A percentile compares a stretch with the other conserved stretches of the same genome.
Evolutionary conservation across 2,888 invertebrate species (phyloP).

Genomic region (Melieria omissa): DNA sequence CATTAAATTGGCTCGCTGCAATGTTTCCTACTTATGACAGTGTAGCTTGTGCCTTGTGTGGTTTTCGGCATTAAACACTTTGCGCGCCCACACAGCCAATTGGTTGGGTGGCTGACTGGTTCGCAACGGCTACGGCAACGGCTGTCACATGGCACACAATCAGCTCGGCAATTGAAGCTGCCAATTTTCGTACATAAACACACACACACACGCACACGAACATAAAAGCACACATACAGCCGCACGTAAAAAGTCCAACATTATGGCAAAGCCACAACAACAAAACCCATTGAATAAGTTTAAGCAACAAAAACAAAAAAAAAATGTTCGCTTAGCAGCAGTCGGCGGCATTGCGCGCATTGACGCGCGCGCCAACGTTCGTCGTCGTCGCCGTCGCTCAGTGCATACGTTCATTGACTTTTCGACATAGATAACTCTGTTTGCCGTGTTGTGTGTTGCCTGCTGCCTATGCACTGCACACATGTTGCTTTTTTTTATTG

Average conservation of each 20-base stretch:
- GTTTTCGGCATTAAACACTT: too few species aligned
- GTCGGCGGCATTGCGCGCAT: background rate
- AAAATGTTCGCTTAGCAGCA: background rate
- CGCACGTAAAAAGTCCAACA: constrained; percentile 33
- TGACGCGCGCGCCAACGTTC: constrained; percentile 29
- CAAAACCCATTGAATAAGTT: constrained; percentile 35
- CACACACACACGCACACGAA: constrained; percentile 37
- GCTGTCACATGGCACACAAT: too few species aligned
- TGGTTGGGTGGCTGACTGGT: too few species aligned
- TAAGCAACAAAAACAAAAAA: constrained; percentile 43
- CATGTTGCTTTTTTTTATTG: constrained; percentile 8
- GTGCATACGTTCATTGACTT: constrained; percentile 51
- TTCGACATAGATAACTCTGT: constrained; percentile 48
- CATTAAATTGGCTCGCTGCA: too few species aligned
- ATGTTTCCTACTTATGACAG: too few species aligned
- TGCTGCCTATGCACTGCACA: constrained; percentile 29
- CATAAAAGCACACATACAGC: constrained; percentile 28
- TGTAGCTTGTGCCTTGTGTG: too few species aligned
- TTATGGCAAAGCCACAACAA: constrained; percentile 35
- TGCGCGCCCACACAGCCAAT: too few species aligned
- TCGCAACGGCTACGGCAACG: too few species aligned
- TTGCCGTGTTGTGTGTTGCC: constrained; percentile 26
- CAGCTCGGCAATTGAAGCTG: constrained; percentile 32
- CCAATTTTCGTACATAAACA: constrained; percentile 33
- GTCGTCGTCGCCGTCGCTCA: constrained; percentile 21